A percentile compares a stretch with the other conserved stretches of the same genome.
Evolutionary conservation across 2,113 vertebrate genomes (phyloP).

Genomic region (Cyrtonyx montezumae): DNA sequence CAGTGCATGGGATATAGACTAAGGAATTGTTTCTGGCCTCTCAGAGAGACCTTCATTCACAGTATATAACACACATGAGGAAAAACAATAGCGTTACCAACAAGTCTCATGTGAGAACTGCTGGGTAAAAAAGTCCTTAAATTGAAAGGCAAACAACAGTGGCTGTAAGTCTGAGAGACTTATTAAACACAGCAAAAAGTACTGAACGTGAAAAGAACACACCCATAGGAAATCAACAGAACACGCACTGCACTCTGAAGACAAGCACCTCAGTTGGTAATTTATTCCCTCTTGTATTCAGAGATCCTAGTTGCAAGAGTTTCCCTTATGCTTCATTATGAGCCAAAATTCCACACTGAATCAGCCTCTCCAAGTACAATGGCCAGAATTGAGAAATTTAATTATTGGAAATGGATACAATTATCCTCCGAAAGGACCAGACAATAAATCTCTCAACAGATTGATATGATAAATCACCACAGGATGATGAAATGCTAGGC

Average conservation of each 20-base stretch:
- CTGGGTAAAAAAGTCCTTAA: not conserved
- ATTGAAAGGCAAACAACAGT: not conserved
- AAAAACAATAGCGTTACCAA: not conserved
- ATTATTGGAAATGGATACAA: not conserved
- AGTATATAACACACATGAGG: not conserved
- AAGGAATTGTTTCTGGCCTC: not conserved
- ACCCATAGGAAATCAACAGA: not conserved
- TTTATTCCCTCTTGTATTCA: constrained; percentile 14
- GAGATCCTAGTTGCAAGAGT: not conserved
- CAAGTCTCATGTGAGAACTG: not conserved
- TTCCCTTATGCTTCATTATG: not conserved
- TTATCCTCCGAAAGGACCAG: constrained; percentile 1
- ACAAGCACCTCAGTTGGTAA: not conserved
- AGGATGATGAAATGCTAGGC: not conserved
- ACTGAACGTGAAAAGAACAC: not conserved
- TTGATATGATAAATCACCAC: constrained; percentile 12
- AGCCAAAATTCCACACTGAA: not conserved
- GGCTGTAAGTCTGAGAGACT: not conserved
- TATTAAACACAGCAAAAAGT: not conserved
- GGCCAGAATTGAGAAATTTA: constrained; percentile 2
- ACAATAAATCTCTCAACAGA: constrained; percentile 44
- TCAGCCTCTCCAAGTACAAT: not conserved
- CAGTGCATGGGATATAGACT: not conserved
- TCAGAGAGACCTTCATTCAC: not conserved
- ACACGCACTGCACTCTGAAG: not conserved